phyloP scores from a whole-genome alignment of 2,797 vertebrate genomes.

The Distichodus sexfasciatus region DNA sequence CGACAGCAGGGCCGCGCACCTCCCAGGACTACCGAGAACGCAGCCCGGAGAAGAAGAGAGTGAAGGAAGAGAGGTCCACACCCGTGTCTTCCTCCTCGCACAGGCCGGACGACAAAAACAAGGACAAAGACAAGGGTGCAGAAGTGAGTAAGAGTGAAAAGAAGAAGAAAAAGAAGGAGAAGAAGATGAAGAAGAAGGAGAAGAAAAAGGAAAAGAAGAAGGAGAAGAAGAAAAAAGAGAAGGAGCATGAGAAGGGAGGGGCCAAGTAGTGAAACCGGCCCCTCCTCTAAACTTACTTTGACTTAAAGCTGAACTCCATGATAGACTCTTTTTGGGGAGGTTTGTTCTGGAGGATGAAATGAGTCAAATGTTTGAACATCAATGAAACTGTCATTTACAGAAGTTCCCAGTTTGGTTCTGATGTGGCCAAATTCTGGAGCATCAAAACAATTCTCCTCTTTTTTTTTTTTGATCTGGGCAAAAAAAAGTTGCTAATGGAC shows the following conservation, averaged over 20 bases:
- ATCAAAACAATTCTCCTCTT: too few relatives aligned
- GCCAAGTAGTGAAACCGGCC: neutral
- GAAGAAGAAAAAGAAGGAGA: constrained; percentile 58
- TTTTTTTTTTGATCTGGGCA: too few relatives aligned
- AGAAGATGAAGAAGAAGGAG: constrained; percentile 63
- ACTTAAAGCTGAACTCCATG: too few relatives aligned
- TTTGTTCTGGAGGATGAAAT: too few relatives aligned
- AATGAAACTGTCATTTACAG: too few relatives aligned
- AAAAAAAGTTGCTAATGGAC: too few relatives aligned
- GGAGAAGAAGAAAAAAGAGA: constrained; percentile 41
- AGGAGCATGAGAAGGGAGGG: neutral
- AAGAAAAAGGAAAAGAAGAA: constrained; percentile 58
- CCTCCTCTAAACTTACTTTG: neutral
- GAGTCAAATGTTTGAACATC: too few relatives aligned
- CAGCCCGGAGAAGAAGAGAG: constrained; percentile 41
- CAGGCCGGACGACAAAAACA: neutral
- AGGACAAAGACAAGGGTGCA: neutral
- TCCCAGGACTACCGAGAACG: constrained; percentile 7
- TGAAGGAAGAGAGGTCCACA: constrained; percentile 21
- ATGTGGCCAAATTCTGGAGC: too few relatives aligned
- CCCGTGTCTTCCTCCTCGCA: neutral
- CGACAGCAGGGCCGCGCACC: neutral
- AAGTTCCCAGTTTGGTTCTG: too few relatives aligned
- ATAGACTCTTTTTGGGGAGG: too few relatives aligned
- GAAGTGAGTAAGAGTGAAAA: constrained; percentile 42